Evolutionary conservation across 2,888 invertebrate species (phyloP), one percentile per base, ranked within the genome.

Genomic region (Argyra leucocephala): DNA sequence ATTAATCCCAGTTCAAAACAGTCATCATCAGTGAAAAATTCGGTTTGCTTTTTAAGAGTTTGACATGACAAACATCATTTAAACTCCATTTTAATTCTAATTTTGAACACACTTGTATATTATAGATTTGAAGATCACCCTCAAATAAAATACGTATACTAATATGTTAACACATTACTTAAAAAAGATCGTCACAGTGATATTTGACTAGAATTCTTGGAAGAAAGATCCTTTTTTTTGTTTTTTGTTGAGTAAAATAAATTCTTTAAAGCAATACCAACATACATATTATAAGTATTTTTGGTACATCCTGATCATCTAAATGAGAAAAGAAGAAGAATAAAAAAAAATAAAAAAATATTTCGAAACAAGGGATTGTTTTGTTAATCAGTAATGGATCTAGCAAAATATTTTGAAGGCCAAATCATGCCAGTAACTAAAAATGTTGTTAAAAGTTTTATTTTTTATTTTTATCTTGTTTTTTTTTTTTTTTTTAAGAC

Each of bases 361-460:
- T 7, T 5, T 31, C 37, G 48, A 48, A 48, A 48, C 4, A 48
- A 1, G 15, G 12, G 18, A 15, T 31, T 6, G 9, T n/a, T 48
- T 48, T 48, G 48, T n/a, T n/a, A n/a, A n/a, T n/a, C n/a, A n/a
- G n/a, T 48, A 48, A 48, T 48, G 48, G 48, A 48, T 48, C 48
- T 48, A 48, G 48, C 48, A 48, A 48, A 48, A 48, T 48, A 48
- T 48, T 48, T 48, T 48, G 48, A 48, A 48, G 48, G 48, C 48
- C 48, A 48, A 48, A 48, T 48, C 48, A 48, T 48, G 48, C 48
- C n/a, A 48, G 18, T 48, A n/a, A 48, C 1, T 48, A 48, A 2
- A 48, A 9, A 2, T n/a, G n/a, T n/a, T n/a, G n/a, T n/a, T n/a
- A n/a, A n/a, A n/a, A n/a, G n/a, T 15, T 37, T 37, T 37, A 37